phyloP scores from a whole-genome alignment of 1,140 invertebrate genomes.

The Pseudachorutes palmiensis region DNA sequence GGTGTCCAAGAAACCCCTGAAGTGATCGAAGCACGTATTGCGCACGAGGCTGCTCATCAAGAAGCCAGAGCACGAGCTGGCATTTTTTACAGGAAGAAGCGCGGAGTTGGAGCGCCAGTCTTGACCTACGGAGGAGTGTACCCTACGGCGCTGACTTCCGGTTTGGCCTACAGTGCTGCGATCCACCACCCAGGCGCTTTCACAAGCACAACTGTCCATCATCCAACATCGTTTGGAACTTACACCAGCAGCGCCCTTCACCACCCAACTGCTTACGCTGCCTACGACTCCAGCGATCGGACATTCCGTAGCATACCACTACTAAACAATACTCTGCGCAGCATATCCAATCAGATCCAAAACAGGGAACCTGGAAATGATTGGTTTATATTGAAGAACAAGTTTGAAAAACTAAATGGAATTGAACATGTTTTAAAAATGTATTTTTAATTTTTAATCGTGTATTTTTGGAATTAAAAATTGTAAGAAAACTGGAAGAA shows the following conservation, averaged over 20 bases:
- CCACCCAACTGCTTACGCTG: conserved; percentile 36
- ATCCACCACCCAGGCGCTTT: not conserved
- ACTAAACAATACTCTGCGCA: not conserved
- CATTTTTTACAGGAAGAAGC: conserved; percentile 23
- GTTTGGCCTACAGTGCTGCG: conserved; percentile 20
- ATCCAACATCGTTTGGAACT: not conserved
- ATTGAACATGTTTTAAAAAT: too few species aligned
- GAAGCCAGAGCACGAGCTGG: conserved; percentile 32
- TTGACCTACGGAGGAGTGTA: conserved; percentile 25
- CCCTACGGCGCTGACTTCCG: conserved; percentile 35
- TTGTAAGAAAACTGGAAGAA: not conserved
- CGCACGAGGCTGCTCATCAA: conserved; percentile 36
- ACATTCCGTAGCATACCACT: not conserved
- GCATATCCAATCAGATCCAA: not conserved
- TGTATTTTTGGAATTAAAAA: not conserved
- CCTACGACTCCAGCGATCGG: conserved; percentile 36
- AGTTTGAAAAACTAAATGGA: too few species aligned
- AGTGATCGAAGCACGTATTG: conserved; percentile 38
- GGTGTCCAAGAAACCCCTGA: conserved; percentile 39
- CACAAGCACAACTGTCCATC: not conserved
- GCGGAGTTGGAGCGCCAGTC: conserved; percentile 26
- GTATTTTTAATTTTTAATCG: too few species aligned
- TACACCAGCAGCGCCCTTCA: conserved; percentile 19
- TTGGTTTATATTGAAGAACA: too few species aligned
- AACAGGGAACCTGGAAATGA: too few species aligned